Conservation (phyloP, 2,113 vertebrate genomes). For the Oreocharis arfaki region DNA sequence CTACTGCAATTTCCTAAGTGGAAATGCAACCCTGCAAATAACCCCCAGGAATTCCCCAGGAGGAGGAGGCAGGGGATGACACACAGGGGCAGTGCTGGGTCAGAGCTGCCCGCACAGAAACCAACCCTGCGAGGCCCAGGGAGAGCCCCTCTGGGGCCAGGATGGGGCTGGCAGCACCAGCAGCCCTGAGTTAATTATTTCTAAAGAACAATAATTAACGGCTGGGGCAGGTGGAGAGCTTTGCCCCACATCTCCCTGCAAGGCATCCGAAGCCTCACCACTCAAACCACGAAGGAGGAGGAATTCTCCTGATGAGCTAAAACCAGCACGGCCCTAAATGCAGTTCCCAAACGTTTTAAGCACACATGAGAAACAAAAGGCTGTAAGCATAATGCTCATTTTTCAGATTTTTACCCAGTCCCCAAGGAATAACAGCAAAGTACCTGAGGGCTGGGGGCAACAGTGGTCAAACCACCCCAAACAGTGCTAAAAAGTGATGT, state of each 20-base stretch:
- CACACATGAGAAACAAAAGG: fast-evolving
- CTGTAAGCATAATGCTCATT: neutral
- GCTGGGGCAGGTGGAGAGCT: neutral
- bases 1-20: neutral
- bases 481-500: neutral
- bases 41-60: neutral
- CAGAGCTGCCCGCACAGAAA: neutral
- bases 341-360: fast-evolving
- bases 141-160: neutral
- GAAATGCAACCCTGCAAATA: neutral
- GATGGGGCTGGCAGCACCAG: neutral
- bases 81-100: neutral
- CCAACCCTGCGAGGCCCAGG: neutral
- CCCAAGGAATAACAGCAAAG: neutral
- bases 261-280: neutral
- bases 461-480: fast-evolving
- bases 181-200: slow-evolving; percentile 50
- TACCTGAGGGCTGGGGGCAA: neutral
- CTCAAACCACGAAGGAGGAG: neutral
- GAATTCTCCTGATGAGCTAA: neutral
- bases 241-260: neutral
- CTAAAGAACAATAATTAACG: neutral
- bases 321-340: neutral
- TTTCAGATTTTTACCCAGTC: neutral
- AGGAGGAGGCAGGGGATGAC: neutral